Percentiles rank a stretch among this genome's conserved stretches.
Evolutionary conservation across 30 jellyfish, hydroid and myxozoan species (phyloP).

Genomic region (Turritopsis rubra): DNA sequence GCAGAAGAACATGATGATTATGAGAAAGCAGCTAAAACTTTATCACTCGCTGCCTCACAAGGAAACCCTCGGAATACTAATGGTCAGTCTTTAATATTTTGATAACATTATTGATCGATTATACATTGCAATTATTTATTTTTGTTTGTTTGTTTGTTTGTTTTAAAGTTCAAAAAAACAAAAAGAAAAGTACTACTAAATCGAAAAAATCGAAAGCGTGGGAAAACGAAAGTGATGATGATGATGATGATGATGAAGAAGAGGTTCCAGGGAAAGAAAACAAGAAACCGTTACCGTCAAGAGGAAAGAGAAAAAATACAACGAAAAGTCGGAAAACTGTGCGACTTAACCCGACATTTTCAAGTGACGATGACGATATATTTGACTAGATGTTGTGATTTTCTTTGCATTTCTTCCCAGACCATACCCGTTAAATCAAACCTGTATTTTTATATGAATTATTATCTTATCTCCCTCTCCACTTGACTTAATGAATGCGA

Average conservation of each 20-base stretch:
- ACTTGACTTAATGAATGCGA: too few species aligned
- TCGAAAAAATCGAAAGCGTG: slow-evolving; percentile 7
- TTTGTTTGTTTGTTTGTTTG: background rate
- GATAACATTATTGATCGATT: background rate
- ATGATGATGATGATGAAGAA: slow-evolving; percentile 19
- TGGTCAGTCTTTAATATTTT: background rate
- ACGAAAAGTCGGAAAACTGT: slow-evolving; percentile 10
- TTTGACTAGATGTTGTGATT: background rate
- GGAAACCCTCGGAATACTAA: background rate
- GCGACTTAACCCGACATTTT: slow-evolving; percentile 25
- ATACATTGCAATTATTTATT: background rate
- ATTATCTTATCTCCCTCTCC: too few species aligned
- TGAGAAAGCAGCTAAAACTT: slow-evolving; percentile 82
- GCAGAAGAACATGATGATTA: slow-evolving; percentile 65
- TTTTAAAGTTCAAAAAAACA: background rate
- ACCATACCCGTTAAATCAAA: too few species aligned
- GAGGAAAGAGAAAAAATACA: slow-evolving; percentile 19
- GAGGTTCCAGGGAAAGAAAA: slow-evolving; percentile 25
- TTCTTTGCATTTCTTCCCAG: background rate
- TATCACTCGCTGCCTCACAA: slow-evolving; percentile 31
- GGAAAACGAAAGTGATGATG: background rate
- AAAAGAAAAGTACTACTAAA: background rate
- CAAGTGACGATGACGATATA: slow-evolving; percentile 37
- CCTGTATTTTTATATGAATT: too few species aligned
- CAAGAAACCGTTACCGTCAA: slow-evolving; percentile 5